Conservation (phyloP, 2,797 vertebrate species). For the Chiroxiphia lanceolata region DNA sequence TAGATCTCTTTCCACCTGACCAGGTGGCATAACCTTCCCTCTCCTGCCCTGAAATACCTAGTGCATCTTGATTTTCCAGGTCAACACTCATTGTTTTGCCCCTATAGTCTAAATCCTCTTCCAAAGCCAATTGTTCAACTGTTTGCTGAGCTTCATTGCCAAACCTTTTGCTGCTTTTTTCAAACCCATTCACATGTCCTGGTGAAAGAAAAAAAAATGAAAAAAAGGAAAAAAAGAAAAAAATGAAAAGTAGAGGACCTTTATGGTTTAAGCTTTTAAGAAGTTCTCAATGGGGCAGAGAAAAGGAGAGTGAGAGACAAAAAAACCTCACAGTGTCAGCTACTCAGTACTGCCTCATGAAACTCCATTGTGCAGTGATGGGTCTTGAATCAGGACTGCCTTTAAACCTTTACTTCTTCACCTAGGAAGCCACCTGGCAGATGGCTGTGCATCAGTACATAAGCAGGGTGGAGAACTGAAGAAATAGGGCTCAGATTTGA, state of each 20-base stretch:
- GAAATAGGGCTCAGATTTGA: background rate
- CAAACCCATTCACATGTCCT: background rate
- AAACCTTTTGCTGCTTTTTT: background rate
- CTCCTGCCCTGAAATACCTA: background rate
- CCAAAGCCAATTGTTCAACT: background rate
- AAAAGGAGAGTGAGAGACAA: background rate
- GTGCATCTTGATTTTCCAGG: constrained; percentile 31
- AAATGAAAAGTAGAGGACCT: background rate
- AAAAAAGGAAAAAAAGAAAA: background rate
- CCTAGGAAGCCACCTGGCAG: background rate
- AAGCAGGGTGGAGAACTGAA: background rate
- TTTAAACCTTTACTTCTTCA: background rate
- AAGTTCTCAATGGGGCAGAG: background rate
- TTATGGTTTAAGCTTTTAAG: background rate
- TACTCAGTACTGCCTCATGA: background rate
- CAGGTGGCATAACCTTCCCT: background rate
- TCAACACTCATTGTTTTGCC: background rate
- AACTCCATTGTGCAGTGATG: background rate
- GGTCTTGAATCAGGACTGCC: background rate
- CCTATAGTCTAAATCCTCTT: background rate
- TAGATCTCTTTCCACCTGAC: background rate
- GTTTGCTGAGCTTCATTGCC: background rate
- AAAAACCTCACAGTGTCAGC: background rate
- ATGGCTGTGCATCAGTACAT: background rate
- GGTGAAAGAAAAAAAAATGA: rapidly evolving